A percentile compares a stretch with the other conserved stretches of the same genome.
These are phyloP conservation scores for Brachyhypopomus occidentalis DNA, from an alignment of 2,113 vertebrate species.

Conservation along the genomic window DNA sequence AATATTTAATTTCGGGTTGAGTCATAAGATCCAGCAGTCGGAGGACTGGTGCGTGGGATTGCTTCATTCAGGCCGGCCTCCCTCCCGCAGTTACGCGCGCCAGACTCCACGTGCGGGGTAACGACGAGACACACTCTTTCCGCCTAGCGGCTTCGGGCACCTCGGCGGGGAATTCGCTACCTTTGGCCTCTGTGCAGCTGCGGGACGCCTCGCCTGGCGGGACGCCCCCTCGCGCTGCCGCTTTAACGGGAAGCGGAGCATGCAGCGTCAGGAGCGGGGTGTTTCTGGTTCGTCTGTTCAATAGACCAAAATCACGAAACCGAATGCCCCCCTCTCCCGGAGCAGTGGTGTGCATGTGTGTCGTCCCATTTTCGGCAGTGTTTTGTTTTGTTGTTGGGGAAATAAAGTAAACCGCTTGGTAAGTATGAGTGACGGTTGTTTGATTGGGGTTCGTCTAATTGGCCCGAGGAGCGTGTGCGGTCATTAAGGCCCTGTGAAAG, in stretches of 20 bases:
- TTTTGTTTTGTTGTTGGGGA: no score
- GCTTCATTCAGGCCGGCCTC: background rate
- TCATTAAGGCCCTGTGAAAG: no score
- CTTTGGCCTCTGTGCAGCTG: no score
- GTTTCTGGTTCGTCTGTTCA: background rate
- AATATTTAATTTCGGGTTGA: conserved; percentile 5
- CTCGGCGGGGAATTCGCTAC: no score
- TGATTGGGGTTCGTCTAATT: conserved; percentile 16
- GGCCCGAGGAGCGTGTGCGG: background rate
- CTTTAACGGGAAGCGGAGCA: background rate
- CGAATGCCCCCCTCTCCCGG: background rate
- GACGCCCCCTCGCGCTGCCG: no score
- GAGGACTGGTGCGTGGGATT: background rate
- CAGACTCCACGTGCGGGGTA: background rate
- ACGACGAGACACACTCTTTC: background rate
- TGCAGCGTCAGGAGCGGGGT: no score
- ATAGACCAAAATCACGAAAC: background rate
- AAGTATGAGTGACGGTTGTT: conserved; percentile 7
- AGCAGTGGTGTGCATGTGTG: background rate
- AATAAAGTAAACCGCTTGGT: background rate
- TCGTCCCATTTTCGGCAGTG: background rate
- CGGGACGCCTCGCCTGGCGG: no score
- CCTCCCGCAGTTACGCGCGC: no score
- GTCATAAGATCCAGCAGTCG: background rate
- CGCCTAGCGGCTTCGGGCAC: background rate